A percentile compares a stretch with the other conserved stretches of the same genome.
Evolutionary conservation across 2,888 invertebrate genomes (phyloP).

Genomic region (Xanthia togata): DNA sequence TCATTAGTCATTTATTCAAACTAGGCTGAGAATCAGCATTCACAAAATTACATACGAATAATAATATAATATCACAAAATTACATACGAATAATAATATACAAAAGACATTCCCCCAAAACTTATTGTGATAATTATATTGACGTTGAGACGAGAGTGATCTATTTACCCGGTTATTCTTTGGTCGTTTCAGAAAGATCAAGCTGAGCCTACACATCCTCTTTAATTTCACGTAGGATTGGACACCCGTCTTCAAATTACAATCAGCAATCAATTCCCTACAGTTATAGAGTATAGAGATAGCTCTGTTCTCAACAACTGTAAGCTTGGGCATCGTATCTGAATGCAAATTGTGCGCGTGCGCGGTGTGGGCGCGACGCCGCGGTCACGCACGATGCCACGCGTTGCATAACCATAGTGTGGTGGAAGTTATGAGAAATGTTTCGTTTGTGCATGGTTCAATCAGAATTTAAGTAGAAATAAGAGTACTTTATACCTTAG

Average conservation of each 20-base stretch:
- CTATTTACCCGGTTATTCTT: background rate
- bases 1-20: too few species aligned
- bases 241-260: conserved; percentile 2
- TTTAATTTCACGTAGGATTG: conserved; percentile 10
- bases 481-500: background rate
- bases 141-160: background rate
- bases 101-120: too few species aligned
- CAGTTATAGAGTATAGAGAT: conserved; percentile 26
- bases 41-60: too few species aligned
- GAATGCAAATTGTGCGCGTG: conserved; percentile 74
- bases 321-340: conserved; percentile 61
- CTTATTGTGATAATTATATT: background rate
- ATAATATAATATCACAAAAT: too few species aligned
- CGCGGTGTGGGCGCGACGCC: conserved; percentile 71
- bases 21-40: too few species aligned
- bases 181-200: background rate
- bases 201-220: background rate
- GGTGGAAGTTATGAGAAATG: conserved; percentile 46
- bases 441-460: background rate
- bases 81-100: too few species aligned
- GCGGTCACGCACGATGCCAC: conserved; percentile 72
- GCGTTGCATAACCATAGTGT: conserved; percentile 65
- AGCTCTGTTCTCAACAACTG: conserved; percentile 44
- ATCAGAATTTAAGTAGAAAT: background rate
- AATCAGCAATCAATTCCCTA: conserved; percentile 50